Evolutionary conservation across 2,113 vertebrate species (phyloP), one percentile per base, ranked within the genome.

Genomic region (Galemys pyrenaicus): DNA sequence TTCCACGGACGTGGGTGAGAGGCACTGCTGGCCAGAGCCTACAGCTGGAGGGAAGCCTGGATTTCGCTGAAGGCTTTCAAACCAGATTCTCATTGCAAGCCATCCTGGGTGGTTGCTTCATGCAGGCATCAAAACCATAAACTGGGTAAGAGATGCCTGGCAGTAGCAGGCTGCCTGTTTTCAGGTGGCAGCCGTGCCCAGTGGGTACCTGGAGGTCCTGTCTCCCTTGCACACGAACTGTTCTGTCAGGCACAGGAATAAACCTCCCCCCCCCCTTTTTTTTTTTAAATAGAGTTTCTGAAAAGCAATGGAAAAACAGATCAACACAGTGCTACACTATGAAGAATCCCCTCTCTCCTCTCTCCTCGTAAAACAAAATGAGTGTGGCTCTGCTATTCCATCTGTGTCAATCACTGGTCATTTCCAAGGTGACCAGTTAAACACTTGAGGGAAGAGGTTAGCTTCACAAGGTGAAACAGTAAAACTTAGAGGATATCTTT

Each of bases 401-500:
- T 85, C 56, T 70, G 87, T 95, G 92, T 92, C 86, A 56, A 71
- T 89, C 75, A 46, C 92, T 46, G 77, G 89, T 67, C 93, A 71
- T 51, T 78, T 87, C 86, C 87, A 88, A 95, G 41, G 85, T 41
- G 91, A 73, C 82, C 16, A 16, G 88, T 87, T 84, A 60, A 95
- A 70, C 1, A 17, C 58, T 71, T 77, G 41, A 89, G 65, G 70
- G 51, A 94, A 56, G 60, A 78, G 70, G 89, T 68, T 89, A 79
- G 49, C 83, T 11, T 46, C 58, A 65, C 85, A 96, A 95, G 88
- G 93, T 92, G 75, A 85, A 71, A 60, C 37, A 17, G 73, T 78
- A 92, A 96, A 94, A 96, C 54, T 56, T 46, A 4, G 54, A 68
- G 80, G 80, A 54, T 90, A 80, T 86, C 64, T 54, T 94, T 92